Evolutionary conservation across 2,888 invertebrate genomes (phyloP).

Genomic region (Lathronympha strigana): DNA sequence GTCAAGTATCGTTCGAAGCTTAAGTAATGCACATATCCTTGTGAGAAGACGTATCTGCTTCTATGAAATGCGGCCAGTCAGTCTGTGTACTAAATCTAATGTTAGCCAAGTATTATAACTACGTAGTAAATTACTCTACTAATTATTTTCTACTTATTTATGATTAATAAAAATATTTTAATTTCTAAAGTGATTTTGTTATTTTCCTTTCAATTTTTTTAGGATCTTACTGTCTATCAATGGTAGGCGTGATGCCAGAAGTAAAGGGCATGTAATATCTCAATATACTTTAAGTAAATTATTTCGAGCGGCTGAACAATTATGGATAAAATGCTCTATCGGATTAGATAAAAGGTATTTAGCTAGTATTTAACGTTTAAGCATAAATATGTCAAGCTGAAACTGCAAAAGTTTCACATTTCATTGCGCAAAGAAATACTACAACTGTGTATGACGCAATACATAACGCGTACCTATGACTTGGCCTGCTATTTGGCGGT

Average conservation of each 20-base stretch:
- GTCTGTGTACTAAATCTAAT: conserved; percentile 49
- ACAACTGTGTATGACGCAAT: too few species aligned
- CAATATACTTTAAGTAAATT: conserved; percentile 62
- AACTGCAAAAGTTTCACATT: background rate
- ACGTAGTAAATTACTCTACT: conserved; percentile 51
- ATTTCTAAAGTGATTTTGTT: conserved; percentile 53
- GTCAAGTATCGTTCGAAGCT: conserved; percentile 44
- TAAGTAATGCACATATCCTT: conserved; percentile 64
- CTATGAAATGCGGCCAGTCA: conserved; percentile 62
- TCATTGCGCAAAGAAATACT: background rate
- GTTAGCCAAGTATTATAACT: conserved; percentile 45
- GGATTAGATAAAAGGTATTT: conserved; percentile 27
- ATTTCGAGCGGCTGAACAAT: background rate
- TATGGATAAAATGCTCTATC: background rate
- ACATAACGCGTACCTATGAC: too few species aligned
- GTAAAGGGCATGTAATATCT: conserved; percentile 39
- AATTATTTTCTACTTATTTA: conserved; percentile 58
- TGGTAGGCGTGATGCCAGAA: background rate
- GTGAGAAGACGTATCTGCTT: conserved; percentile 72
- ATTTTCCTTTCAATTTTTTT: conserved; percentile 45
- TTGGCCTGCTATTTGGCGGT: too few species aligned
- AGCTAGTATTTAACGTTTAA: conserved; percentile 16
- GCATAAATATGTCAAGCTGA: conserved; percentile 7
- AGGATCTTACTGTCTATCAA: conserved; percentile 29
- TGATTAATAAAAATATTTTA: conserved; percentile 58